Evolutionary conservation across 2,888 invertebrate genomes (phyloP), one percentile per base, ranked within the genome.

Genomic region (Alloscopus bannaensis): DNA sequence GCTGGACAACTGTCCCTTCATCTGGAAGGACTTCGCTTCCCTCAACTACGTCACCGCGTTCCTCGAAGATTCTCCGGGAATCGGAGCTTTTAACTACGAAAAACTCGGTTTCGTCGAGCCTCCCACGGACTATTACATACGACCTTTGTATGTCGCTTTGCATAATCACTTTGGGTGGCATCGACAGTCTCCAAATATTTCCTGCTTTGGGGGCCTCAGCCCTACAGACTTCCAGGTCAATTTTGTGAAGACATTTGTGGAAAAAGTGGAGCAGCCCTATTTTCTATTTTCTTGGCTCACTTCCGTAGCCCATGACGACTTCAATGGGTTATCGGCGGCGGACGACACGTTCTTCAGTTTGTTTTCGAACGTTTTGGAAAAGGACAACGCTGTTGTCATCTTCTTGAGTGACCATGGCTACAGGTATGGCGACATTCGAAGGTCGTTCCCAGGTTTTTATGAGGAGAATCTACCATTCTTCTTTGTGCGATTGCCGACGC

Each of bases 401-500:
- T 50, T 81, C 11, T 26, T 78, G 40, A 65, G 78, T 59, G 81
- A 81, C 18, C 81, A 81, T 40, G 73, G 78, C 18, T 50, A 73
- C 8, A 26, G 78, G 2, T 70, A 73, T 22, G 81, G 78, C 2
- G 16, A 24, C 3, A 62, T 73, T 24, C 20, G 81, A 18, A 70
- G 69, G 55, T 73, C 81, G 16, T 47, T 50, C 16, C 28, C 55
- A 18, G 81, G 81, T 24, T 81, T 78, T 78, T 78, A 81, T 18
- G 81, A 82, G 64, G 82, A 80, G 24, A 82, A 80, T 31, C 40
- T 82, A 22, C 80, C 82, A 3, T 55, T 36, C 0, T 13, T 76
- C 8, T 76, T 65, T 62, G 65, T 82, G 11, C 72, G 80, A 45
- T 20, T 82, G 18, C 71, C 80, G 3, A 29, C 40, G 20, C 16